A percentile compares a stretch with the other conserved stretches of the same genome.
These are phyloP conservation scores for Phaetusa simplex DNA, from an alignment of 2,113 vertebrate genomes.

Conservation along the genomic window DNA sequence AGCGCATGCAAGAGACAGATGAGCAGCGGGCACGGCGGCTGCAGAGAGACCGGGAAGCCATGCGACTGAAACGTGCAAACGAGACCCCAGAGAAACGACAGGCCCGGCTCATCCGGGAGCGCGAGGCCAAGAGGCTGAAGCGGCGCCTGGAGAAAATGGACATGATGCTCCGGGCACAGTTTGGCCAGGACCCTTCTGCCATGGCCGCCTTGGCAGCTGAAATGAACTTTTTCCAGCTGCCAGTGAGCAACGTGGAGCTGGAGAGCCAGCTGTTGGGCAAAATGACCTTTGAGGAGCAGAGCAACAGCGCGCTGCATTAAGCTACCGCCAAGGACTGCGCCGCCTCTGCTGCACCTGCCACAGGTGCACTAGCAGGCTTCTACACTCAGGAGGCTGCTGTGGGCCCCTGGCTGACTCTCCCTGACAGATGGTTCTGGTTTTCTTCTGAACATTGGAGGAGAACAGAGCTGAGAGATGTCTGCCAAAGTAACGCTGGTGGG, in stretches of 20 bases:
- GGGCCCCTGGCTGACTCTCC: not conserved
- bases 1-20: constrained; percentile 93
- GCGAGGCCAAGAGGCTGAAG: constrained; percentile 95
- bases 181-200: constrained; percentile 94
- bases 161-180: constrained; percentile 93
- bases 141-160: constrained; percentile 96
- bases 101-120: constrained; percentile 90
- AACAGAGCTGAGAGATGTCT: not conserved
- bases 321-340: not conserved
- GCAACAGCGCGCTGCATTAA: constrained; percentile 69
- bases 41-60: constrained; percentile 94
- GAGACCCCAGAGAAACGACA: constrained; percentile 96
- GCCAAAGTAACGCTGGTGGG: constrained; percentile 15
- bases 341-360: not conserved
- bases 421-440: not conserved
- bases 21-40: constrained; percentile 91
- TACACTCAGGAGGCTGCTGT: not conserved
- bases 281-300: constrained; percentile 81
- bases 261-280: constrained; percentile 87
- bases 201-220: constrained; percentile 95
- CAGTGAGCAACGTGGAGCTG: constrained; percentile 82
- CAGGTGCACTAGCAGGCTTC: not conserved
- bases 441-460: constrained; percentile 22
- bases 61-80: constrained; percentile 92
- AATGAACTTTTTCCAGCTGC: constrained; percentile 95